Conservation (phyloP, 2,888 invertebrate genomes). For the Acronicta aceris region DNA sequence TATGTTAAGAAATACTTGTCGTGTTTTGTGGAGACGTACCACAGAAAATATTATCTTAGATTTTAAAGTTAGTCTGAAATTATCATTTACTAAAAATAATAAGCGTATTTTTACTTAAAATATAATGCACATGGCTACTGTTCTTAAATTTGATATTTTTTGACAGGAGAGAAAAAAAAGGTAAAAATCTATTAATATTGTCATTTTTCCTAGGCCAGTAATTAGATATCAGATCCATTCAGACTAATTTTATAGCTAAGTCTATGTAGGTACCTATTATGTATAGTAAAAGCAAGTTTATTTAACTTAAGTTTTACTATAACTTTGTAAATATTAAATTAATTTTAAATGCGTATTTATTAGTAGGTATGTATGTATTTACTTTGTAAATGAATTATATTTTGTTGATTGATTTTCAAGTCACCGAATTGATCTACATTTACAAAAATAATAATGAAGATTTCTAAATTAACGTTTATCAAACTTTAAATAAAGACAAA, state of each 20-base stretch:
- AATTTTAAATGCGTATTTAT: conserved; percentile 7
- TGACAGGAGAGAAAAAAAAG: neutral
- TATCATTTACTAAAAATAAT: conserved; percentile 4
- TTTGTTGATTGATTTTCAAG: conserved; percentile 33
- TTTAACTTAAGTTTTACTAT: conserved; percentile 65
- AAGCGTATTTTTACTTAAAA: neutral
- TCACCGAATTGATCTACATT: conserved; percentile 21
- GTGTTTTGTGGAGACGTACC: conserved; percentile 30
- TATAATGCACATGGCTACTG: no score
- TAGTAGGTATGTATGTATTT: conserved; percentile 3
- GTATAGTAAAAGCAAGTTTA: conserved; percentile 66
- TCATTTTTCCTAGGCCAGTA: conserved; percentile 14
- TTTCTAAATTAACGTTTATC: neutral
- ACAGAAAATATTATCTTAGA: conserved; percentile 19
- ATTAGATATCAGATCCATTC: neutral
- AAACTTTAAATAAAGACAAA: neutral
- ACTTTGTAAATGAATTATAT: conserved; percentile 7
- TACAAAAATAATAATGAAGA: conserved; percentile 3
- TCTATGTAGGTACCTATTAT: conserved; percentile 14
- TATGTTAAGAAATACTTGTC: conserved; percentile 29
- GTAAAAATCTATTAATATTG: no score
- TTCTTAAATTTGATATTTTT: neutral
- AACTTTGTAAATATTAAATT: conserved; percentile 47
- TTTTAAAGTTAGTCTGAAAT: conserved; percentile 42
- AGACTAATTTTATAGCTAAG: conserved; percentile 30